phyloP scores from a whole-genome alignment of 2,113 vertebrate genomes.

The Cathartes aura region DNA sequence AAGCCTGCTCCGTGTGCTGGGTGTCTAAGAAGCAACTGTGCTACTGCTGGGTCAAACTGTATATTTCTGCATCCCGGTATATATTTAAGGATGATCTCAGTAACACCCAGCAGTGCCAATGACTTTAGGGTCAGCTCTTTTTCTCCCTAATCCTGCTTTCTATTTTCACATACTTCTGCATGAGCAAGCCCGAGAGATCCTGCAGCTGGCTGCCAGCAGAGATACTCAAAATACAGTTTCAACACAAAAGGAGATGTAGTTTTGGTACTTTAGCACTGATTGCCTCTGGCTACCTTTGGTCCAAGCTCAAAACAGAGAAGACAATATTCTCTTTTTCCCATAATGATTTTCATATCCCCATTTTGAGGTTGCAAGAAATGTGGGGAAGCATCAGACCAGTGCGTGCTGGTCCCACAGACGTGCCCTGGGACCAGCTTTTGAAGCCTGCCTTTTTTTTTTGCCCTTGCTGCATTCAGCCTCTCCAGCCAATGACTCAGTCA shows the following conservation, averaged over 20 bases:
- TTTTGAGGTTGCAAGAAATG: neutral
- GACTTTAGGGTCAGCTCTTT: neutral
- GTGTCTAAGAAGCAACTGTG: neutral
- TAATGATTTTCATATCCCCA: neutral
- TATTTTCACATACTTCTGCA: neutral
- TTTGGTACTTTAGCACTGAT: neutral
- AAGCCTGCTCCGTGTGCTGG: neutral
- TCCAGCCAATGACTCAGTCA: slow-evolving; percentile 34
- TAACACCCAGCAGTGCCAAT: neutral
- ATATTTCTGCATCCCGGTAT: neutral
- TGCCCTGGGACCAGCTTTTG: neutral
- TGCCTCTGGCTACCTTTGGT: neutral
- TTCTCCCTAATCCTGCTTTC: neutral
- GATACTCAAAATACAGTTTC: neutral
- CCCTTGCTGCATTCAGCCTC: neutral
- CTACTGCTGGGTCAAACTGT: neutral
- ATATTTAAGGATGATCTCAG: neutral
- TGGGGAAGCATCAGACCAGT: neutral
- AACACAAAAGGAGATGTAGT: neutral
- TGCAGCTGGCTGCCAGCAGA: neutral
- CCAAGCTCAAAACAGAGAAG: neutral
- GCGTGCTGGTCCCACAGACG: neutral
- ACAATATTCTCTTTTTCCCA: neutral
- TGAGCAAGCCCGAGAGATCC: neutral
- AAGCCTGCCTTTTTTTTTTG: neutral